Conservation (phyloP, 2,888 invertebrate species). For the Tipula helvola region DNA sequence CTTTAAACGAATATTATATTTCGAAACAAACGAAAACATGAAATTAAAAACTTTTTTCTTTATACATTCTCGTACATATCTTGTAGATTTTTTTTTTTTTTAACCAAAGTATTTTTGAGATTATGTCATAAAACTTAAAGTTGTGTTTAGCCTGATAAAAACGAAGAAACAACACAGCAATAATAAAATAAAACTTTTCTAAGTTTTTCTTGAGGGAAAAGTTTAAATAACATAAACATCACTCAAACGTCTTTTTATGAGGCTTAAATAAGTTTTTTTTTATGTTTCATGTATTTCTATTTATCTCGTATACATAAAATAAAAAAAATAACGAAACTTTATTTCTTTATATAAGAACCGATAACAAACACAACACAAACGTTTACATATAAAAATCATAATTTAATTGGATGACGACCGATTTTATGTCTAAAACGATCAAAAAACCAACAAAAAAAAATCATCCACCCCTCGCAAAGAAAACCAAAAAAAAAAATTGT, state of each 20-base stretch:
- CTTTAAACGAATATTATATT: background rate
- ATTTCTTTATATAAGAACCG: background rate
- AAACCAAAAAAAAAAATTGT: background rate
- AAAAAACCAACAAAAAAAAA: background rate
- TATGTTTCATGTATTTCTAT: background rate
- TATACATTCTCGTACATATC: background rate
- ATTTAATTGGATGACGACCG: background rate
- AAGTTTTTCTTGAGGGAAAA: background rate
- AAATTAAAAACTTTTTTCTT: background rate
- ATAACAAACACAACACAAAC: background rate
- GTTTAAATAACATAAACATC: background rate
- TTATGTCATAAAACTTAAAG: background rate
- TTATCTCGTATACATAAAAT: background rate
- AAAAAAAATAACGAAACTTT: background rate
- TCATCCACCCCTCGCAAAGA: background rate
- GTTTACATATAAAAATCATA: background rate
- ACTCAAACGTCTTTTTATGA: conserved; percentile 4
- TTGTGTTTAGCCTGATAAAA: background rate
- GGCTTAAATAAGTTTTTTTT: background rate
- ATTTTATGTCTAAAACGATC: background rate
- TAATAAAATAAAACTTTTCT: background rate
- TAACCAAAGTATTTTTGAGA: background rate
- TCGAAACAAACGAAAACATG: background rate
- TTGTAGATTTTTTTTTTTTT: background rate
- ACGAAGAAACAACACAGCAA: background rate